Base-by-base conservation (phyloP, 2,888 invertebrate species). In the Isoperla grammatica region DNA sequence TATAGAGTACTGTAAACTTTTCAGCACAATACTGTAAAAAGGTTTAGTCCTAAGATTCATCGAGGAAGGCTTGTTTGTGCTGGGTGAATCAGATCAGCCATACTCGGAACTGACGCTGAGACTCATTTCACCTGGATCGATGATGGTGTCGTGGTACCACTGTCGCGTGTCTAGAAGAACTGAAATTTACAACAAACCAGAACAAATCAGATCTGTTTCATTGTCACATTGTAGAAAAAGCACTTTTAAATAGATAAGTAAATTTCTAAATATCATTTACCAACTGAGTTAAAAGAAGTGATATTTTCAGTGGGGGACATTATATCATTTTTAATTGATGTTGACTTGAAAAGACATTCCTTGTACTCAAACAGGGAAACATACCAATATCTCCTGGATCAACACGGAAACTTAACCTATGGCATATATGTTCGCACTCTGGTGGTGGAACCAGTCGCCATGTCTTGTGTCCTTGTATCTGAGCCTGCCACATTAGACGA, bases 401-500 rank as follows among this genome's bases (percentile, higher is more conserved):
- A 23, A 91, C 91, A 66, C 85, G 84, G 73, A 89, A 90, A 62
- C 85, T 80, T 68, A 93, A 81, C 45, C 81, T 78, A 61, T 82
- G 76, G 72, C 94, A 95, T 59, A 85, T 72, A 69, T 82, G 73
- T 72, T 93, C 90, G 76, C 93, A 93, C 76, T 94, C 94, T 0
- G 92, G 90, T 1, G 90, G 87, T 0, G 95, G 94, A 12, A 87
- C 83, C 37, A 95, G 75, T 17, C 80, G 78, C 95, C 95, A 95
- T 11, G 81, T 86, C 76, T 95, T 95, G 67, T 83, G 85, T 1
- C 95, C 95, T 67, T 81, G 80, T 13, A 95, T 80, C 76, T 95
- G 94, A 2, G 92, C 94, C 76, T 95, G 95, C 95, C 95, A 95
- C 83, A 94, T 93, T 29, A 95, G 80, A 62, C 94, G 82, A 66